Evolutionary conservation across 2,113 vertebrate species (phyloP).

Genomic region (Neopipo cinnamomea): DNA sequence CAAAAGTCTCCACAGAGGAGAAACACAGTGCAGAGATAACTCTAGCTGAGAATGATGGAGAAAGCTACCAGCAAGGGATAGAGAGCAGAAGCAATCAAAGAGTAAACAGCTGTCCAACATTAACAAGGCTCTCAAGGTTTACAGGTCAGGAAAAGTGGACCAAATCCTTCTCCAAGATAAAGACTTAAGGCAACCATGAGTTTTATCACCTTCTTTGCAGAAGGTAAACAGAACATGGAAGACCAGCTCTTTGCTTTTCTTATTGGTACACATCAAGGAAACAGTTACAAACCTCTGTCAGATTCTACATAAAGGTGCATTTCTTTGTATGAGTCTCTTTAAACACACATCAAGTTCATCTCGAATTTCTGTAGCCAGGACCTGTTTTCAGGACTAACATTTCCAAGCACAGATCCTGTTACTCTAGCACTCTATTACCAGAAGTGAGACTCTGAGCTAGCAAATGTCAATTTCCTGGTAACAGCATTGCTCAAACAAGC

Average conservation of each 20-base stretch:
- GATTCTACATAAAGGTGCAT: neutral
- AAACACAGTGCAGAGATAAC: neutral
- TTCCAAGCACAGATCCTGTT: neutral
- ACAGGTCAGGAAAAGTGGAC: neutral
- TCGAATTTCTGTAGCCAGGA: neutral
- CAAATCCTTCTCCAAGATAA: neutral
- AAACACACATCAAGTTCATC: neutral
- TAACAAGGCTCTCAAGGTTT: neutral
- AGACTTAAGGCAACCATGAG: neutral
- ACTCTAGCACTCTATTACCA: neutral
- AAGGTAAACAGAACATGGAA: neutral
- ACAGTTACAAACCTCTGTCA: neutral
- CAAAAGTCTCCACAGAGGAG: neutral
- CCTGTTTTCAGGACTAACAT: neutral
- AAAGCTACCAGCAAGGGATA: neutral
- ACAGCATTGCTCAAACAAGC: neutral
- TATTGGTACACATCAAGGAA: rapidly evolving
- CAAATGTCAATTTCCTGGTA: neutral
- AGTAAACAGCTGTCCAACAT: neutral
- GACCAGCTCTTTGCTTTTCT: neutral
- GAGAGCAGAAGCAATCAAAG: neutral
- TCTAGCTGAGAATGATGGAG: neutral
- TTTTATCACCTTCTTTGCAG: neutral
- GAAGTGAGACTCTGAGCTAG: neutral
- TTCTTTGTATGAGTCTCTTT: neutral